These are phyloP conservation scores for Poicephalus gulielmi DNA, from an alignment of 2,113 vertebrate species.

Conservation along the genomic window DNA sequence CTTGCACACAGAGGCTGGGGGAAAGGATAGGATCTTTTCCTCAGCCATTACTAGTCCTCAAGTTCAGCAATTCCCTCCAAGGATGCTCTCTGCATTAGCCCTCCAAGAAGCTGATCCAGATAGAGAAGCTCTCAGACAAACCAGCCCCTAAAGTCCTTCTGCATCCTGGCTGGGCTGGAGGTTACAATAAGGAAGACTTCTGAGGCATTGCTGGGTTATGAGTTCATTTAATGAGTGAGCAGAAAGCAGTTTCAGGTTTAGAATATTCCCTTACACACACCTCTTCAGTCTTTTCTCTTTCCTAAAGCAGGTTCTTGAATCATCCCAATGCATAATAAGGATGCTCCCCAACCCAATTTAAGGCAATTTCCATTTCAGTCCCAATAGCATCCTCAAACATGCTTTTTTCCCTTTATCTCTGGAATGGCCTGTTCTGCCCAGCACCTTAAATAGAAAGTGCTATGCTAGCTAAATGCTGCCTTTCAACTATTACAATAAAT, in stretches of 20 bases:
- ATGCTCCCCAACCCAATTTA: conserved; percentile 24
- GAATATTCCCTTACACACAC: neutral
- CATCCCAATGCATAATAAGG: conserved; percentile 40
- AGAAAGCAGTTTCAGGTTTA: neutral
- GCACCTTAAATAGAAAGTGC: conserved; percentile 67
- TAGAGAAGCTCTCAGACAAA: neutral
- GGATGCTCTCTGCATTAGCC: neutral
- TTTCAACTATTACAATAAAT: conserved; percentile 71
- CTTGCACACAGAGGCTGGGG: neutral
- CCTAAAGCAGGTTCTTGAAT: conserved; percentile 19
- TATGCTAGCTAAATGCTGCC: conserved; percentile 54
- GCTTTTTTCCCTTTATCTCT: conserved; percentile 48
- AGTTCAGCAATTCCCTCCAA: neutral
- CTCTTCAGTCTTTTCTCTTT: neutral
- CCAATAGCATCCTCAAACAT: conserved; percentile 62
- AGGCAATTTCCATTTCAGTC: conserved; percentile 58
- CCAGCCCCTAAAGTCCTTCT: neutral
- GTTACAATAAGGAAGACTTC: neutral
- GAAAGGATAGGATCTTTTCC: neutral
- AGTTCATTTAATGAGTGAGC: neutral
- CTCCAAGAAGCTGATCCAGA: neutral
- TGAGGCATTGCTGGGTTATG: neutral
- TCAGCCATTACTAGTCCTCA: neutral
- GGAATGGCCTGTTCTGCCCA: conserved; percentile 38
- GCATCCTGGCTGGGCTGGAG: neutral